Evolutionary conservation across 2,888 invertebrate species (phyloP).

Genomic region (Hedychridium roseum): DNA sequence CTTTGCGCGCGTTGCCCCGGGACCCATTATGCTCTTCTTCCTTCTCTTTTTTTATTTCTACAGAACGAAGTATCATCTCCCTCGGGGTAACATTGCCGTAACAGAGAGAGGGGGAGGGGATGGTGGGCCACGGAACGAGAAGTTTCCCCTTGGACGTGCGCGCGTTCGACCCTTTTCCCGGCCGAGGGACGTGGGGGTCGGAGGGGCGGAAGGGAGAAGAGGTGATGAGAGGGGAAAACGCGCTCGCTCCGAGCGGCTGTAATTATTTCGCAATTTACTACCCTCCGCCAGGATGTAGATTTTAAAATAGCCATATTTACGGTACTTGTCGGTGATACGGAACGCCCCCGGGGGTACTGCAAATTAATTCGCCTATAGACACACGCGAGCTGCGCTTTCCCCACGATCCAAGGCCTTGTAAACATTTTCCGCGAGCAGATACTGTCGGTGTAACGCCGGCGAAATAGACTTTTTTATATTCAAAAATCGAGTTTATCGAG

Average conservation of each 20-base stretch:
- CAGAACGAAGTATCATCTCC: slow-evolving; percentile 39
- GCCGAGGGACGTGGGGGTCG: slow-evolving; percentile 23
- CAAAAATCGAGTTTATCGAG: too few species aligned
- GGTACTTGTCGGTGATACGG: slow-evolving; percentile 44
- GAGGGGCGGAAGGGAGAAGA: too few species aligned
- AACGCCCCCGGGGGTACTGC: slow-evolving; percentile 43
- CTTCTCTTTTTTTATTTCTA: slow-evolving; percentile 11
- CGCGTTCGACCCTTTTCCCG: slow-evolving; percentile 32
- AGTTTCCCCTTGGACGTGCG: slow-evolving; percentile 34
- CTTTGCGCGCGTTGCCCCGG: slow-evolving; percentile 27
- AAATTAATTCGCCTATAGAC: slow-evolving; percentile 39
- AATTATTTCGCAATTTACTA: slow-evolving; percentile 60
- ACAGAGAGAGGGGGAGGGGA: slow-evolving; percentile 34
- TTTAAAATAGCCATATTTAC: slow-evolving; percentile 56
- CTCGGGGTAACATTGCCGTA: too few species aligned
- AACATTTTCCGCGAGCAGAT: neutral
- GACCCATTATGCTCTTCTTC: slow-evolving; percentile 18
- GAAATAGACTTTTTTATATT: too few species aligned
- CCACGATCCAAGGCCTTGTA: neutral
- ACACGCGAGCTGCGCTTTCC: slow-evolving; percentile 8
- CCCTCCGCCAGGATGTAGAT: slow-evolving; percentile 49
- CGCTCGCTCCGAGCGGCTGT: slow-evolving; percentile 40
- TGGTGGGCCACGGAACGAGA: slow-evolving; percentile 29
- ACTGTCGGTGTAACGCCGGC: too few species aligned
- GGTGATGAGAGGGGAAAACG: too few species aligned